Evolutionary conservation across 2,113 vertebrate genomes (phyloP).

Genomic region (Tamias sibiricus): DNA sequence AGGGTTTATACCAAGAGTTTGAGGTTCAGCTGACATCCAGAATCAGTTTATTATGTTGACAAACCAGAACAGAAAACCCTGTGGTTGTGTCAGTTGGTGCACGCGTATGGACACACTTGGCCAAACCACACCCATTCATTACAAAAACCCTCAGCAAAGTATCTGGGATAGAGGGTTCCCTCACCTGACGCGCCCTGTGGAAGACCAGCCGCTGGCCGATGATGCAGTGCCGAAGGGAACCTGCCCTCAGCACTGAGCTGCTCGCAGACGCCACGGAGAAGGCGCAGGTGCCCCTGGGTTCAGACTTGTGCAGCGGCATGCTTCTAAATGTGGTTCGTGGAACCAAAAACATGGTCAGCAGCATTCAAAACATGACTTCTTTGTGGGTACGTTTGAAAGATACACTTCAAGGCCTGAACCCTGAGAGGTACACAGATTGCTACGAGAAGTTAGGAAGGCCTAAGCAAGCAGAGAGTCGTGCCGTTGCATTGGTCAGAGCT

Average conservation of each 20-base stretch:
- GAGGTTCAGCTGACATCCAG: background rate
- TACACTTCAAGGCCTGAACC: background rate
- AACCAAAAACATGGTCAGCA: background rate
- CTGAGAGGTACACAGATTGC: background rate
- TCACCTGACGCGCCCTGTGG: background rate
- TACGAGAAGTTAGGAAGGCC: background rate
- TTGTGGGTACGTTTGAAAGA: background rate
- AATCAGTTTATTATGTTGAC: background rate
- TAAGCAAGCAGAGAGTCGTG: background rate
- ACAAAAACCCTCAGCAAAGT: background rate
- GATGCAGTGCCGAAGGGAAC: background rate
- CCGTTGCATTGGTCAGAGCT: background rate
- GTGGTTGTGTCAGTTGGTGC: background rate
- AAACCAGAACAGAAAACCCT: background rate
- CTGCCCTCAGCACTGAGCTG: too few species aligned
- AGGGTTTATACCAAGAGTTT: background rate
- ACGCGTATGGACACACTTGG: too few species aligned
- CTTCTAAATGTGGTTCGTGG: background rate
- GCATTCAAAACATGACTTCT: background rate
- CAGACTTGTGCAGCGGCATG: too few species aligned
- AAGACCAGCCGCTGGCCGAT: background rate
- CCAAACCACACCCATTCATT: background rate
- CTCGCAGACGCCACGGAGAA: too few species aligned
- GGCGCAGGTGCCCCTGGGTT: too few species aligned
- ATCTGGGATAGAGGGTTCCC: background rate